These are phyloP conservation scores for Carduelis carduelis DNA, from an alignment of 2,797 vertebrate species.

Conservation along the genomic window DNA sequence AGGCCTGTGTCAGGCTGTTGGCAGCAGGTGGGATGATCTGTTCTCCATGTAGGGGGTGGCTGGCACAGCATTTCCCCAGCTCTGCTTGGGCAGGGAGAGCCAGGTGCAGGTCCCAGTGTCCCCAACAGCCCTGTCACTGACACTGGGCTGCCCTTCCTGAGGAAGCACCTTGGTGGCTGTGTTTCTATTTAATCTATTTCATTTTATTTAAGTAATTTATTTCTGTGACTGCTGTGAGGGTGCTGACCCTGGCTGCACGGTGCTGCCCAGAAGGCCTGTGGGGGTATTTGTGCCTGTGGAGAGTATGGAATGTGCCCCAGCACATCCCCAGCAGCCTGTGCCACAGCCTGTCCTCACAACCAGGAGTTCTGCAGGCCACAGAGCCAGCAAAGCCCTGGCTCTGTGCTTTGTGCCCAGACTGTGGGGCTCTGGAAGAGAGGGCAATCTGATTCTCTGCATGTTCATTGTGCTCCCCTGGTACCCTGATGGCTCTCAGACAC, in stretches of 20 bases:
- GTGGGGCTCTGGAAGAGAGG: neutral
- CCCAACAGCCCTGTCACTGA: neutral
- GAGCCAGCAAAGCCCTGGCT: neutral
- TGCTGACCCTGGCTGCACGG: neutral
- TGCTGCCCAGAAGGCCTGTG: neutral
- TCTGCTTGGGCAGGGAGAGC: neutral
- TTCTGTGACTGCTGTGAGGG: neutral
- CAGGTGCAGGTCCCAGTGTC: neutral
- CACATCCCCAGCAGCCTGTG: neutral
- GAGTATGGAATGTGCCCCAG: neutral
- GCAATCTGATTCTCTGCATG: neutral
- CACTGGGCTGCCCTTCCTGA: neutral
- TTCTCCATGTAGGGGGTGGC: neutral
- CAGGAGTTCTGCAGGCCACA: neutral
- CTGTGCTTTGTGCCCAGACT: neutral
- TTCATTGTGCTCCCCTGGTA: neutral
- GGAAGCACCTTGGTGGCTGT: neutral
- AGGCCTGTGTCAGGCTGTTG: neutral
- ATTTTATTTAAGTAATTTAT: neutral
- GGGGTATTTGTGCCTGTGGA: neutral
- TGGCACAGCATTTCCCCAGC: neutral
- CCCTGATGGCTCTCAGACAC: neutral
- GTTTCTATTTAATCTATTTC: neutral
- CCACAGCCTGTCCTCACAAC: neutral
- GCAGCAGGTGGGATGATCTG: neutral